Conservation (phyloP, 2,113 vertebrate species). For the Urocitellus parryii region DNA sequence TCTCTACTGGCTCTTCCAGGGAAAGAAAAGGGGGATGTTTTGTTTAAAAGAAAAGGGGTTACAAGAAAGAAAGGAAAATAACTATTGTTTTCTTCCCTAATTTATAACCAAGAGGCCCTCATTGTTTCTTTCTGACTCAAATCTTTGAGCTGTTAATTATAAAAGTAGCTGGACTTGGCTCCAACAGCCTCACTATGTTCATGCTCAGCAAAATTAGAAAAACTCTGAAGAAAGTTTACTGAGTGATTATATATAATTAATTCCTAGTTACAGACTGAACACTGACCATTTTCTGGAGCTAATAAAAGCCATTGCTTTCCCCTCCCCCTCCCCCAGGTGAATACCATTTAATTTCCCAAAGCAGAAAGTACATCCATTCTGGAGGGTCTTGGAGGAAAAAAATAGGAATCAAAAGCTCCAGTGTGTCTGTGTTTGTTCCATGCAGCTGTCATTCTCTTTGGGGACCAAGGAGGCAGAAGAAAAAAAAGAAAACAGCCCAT, state of each 20-base stretch:
- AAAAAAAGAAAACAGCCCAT: conserved; percentile 55
- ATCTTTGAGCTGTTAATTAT: conserved; percentile 84
- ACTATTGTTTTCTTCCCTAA: conserved; percentile 83
- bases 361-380: conserved; percentile 82
- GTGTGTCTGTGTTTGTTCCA: conserved; percentile 79
- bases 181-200: conserved; percentile 80
- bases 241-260: conserved; percentile 86
- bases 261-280: conserved; percentile 83
- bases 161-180: conserved; percentile 85
- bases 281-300: conserved; percentile 84
- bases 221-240: conserved; percentile 85
- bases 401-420: conserved; percentile 79
- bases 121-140: conserved; percentile 78
- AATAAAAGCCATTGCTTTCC: conserved; percentile 79
- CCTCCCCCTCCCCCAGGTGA: conserved; percentile 77
- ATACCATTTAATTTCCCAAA: conserved; percentile 78
- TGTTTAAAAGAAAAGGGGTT: background rate
- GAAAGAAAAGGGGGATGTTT: conserved; percentile 67
- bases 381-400: conserved; percentile 71
- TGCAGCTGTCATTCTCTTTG: conserved; percentile 84
- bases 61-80: conserved; percentile 61
- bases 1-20: conserved; percentile 64
- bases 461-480: conserved; percentile 70
- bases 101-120: conserved; percentile 81
- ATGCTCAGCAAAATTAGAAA: conserved; percentile 83